phyloP scores from a whole-genome alignment of 2,113 vertebrate genomes.

The Macquaria australasica region DNA sequence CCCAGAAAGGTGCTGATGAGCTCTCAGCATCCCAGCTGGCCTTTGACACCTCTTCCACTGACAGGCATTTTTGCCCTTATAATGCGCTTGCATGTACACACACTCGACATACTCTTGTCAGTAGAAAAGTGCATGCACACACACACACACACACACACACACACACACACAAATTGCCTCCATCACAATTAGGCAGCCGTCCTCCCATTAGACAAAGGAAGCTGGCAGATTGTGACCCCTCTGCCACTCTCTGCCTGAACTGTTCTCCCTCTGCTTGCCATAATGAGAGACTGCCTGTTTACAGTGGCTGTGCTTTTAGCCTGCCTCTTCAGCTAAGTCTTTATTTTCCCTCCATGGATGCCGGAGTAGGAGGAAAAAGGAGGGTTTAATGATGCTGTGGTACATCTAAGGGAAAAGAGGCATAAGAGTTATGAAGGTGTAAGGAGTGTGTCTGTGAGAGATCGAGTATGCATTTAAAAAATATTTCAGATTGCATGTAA shows the following conservation, averaged over 20 bases:
- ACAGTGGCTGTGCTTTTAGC: constrained; percentile 57
- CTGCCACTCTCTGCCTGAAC: constrained; percentile 69
- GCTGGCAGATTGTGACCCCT: constrained; percentile 78
- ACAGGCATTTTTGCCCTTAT: constrained; percentile 21
- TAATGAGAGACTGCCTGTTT: constrained; percentile 80
- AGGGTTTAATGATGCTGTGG: constrained; percentile 68
- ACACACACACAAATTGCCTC: constrained; percentile 33
- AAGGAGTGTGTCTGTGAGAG: neutral
- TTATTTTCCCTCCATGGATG: constrained; percentile 45
- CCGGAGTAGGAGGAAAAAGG: constrained; percentile 18
- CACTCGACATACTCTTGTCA: neutral
- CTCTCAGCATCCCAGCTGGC: constrained; percentile 38
- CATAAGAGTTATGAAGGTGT: constrained; percentile 35
- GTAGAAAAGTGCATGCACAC: neutral
- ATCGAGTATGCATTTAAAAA: constrained; percentile 13
- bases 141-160: neutral
- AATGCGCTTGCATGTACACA: constrained; percentile 7
- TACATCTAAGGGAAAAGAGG: constrained; percentile 30
- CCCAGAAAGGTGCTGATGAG: constrained; percentile 43
- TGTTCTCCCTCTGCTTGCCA: constrained; percentile 56
- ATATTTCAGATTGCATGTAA: constrained; percentile 4
- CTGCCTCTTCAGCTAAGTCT: constrained; percentile 53
- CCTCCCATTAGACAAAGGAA: constrained; percentile 79
- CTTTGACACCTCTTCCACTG: constrained; percentile 47
- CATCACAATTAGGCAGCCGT: constrained; percentile 73